These are phyloP conservation scores for Leucopsar rothschildi DNA, from an alignment of 2,113 vertebrate genomes.

Conservation along the genomic window DNA sequence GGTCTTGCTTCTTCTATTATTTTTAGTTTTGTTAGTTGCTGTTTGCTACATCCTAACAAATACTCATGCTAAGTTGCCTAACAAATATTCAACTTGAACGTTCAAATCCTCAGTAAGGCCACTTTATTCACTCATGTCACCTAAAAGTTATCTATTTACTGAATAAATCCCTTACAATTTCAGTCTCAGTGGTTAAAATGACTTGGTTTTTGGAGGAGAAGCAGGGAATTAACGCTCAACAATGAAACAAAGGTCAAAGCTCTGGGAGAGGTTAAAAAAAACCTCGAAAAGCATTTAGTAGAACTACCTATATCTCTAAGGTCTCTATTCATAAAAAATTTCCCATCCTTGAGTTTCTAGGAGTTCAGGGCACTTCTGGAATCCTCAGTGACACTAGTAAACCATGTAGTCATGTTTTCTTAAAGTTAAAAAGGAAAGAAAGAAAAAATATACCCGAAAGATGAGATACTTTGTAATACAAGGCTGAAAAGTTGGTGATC, in stretches of 20 bases:
- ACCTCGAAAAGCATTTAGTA: rapidly evolving
- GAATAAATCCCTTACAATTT: background rate
- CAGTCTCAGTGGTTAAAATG: background rate
- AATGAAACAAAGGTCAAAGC: background rate
- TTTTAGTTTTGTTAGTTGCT: background rate
- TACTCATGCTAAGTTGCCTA: rapidly evolving
- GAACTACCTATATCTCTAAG: background rate
- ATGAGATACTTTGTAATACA: background rate
- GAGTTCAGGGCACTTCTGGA: background rate
- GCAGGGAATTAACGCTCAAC: background rate
- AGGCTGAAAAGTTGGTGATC: background rate
- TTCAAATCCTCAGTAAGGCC: background rate
- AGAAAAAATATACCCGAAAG: background rate
- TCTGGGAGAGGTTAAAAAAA: background rate
- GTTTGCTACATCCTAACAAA: background rate
- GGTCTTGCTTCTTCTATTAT: background rate
- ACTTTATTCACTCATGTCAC: background rate
- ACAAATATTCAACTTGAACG: background rate
- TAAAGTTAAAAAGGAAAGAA: background rate
- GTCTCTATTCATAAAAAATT: background rate
- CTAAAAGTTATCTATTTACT: background rate
- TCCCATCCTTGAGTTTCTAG: background rate
- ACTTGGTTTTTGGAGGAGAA: background rate
- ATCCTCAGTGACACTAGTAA: background rate
- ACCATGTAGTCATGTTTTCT: background rate